Evolutionary conservation across 2,888 invertebrate genomes (phyloP), one percentile per base, ranked within the genome.

Genomic region (Tetanocera ferruginea): DNA sequence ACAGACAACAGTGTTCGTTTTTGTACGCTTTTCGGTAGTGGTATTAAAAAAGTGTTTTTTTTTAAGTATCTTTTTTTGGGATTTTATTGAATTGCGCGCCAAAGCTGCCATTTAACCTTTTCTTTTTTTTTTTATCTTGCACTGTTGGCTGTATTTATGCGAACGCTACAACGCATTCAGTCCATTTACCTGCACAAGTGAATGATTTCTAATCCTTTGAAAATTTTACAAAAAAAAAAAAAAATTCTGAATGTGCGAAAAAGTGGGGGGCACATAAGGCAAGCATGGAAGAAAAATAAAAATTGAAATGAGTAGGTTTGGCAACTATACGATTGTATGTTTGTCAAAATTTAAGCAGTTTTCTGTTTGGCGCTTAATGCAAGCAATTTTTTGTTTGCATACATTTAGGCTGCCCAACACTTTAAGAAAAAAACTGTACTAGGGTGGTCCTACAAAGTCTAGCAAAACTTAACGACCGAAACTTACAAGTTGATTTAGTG

Each of bases 141-240:
- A 71, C 17, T 23, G 71, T 43, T 72, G 34, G 34, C 34, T 49
- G 76, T 19, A 74, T 55, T 49, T 64, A 49, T 64, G 19, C 69
- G 70, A 55, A 51, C 51, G 70, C 55, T 62, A 19, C 66, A 84
- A 85, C 84, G 83, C 85, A 85, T 85, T 83, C 88, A 87, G 85
- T 87, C 87, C 87, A 87, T 87, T 88, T 87, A 88, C 88, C 87
- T 88, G 86, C 83, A 86, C 87, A 87, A 87, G 84, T 87, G 87
- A 87, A 86, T 87, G 87, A 87, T 84, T 88, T 83, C 85, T 86
- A 87, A 87, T 84, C 86, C 83, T 82, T 82, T 81, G 77, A 81
- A 52, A 28, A 23, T 23, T 43, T 23, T 17, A 49, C 14, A 64
- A 72, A 72, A 72, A 43, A 43, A 43, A 43, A 43, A 43, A 43